Evolutionary conservation across 1,140 invertebrate species (phyloP), one percentile per base, ranked within the genome.

Genomic region (Bombus affinis): DNA sequence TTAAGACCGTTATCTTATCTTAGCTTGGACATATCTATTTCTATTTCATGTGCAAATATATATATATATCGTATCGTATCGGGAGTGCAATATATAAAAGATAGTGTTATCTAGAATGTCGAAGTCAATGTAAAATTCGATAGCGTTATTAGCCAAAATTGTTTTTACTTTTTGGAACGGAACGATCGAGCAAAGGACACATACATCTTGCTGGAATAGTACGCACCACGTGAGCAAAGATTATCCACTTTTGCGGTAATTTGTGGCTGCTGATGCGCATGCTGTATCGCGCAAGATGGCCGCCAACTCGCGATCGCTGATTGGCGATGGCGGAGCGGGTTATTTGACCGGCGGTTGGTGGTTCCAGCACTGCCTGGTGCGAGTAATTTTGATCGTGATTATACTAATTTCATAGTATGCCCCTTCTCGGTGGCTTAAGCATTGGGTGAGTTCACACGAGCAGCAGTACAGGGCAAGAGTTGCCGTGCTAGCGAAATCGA

Each of bases 321-420:
- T 92, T 92, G 92, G 92, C 86, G 89, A 91, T 81, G 83, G 82
- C 83, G 76, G 83, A 79, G 91, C 92, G 91, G 90, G 91, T 90
- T 92, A 92, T 92, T 92, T 92, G 92, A 92, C 83, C 89, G 82
- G 87, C 91, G 92, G 92, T 92, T 92, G 92, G 92, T 92, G 91
- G 92, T 92, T 90, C 68, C 91, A 88, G 85, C 85, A 88, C 82
- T 78, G 88, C 81, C 79, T 88, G 88, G 87, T 80, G 88, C 88
- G 85, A 89, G 91, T 92, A 93, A 93, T 93, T 93, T 93, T 91
- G 89, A 93, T 92, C 90, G 92, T 89, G 91, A 92, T 93, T 92
- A 92, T 92, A 91, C 91, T 93, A 92, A 93, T 92, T 93, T 93
- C 91, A 90, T 91, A 92, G 91, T 86, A 83, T 90, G 85, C 86